Evolutionary conservation across 35 echinoderm and acorn worm genomes (phyloP).

Genomic region (Ophioderma brevispina): DNA sequence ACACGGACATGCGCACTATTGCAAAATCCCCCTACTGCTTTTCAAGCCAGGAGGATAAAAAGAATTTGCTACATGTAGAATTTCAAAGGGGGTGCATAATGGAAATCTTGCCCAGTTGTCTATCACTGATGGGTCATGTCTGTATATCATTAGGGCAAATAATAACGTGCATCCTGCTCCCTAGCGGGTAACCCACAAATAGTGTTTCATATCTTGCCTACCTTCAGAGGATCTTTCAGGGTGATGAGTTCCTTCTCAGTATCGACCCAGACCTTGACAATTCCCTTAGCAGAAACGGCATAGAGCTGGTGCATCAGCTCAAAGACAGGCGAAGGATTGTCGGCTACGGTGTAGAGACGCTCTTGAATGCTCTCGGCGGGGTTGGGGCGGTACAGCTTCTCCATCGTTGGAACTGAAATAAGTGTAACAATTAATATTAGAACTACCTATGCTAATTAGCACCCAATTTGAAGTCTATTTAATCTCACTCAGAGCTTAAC

Average conservation of each 20-base stretch:
- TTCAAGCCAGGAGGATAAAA: too few species aligned
- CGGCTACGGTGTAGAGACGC: slow-evolving; percentile 18
- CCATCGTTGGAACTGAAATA: slow-evolving; percentile 37
- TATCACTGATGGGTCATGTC: neutral
- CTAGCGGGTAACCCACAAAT: neutral
- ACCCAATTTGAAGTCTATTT: too few species aligned
- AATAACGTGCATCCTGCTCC: neutral
- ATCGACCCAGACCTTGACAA: slow-evolving; percentile 33
- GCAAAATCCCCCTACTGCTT: too few species aligned
- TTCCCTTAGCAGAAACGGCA: slow-evolving; percentile 36
- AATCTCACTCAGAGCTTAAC: too few species aligned
- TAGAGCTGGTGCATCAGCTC: slow-evolving; percentile 51
- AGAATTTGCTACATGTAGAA: too few species aligned
- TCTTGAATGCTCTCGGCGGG: slow-evolving; percentile 36
- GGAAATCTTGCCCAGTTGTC: neutral
- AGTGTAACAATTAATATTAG: neutral
- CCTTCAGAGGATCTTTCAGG: slow-evolving; percentile 42
- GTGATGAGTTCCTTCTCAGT: slow-evolving; percentile 28
- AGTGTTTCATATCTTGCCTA: neutral
- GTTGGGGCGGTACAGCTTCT: slow-evolving; percentile 30
- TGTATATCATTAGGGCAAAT: neutral
- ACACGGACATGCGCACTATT: too few species aligned
- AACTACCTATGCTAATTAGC: too few species aligned
- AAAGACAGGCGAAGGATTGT: slow-evolving; percentile 41
- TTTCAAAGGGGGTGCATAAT: too few species aligned